Evolutionary conservation across 2,113 vertebrate species (phyloP).

Genomic region (Felis chaus): DNA sequence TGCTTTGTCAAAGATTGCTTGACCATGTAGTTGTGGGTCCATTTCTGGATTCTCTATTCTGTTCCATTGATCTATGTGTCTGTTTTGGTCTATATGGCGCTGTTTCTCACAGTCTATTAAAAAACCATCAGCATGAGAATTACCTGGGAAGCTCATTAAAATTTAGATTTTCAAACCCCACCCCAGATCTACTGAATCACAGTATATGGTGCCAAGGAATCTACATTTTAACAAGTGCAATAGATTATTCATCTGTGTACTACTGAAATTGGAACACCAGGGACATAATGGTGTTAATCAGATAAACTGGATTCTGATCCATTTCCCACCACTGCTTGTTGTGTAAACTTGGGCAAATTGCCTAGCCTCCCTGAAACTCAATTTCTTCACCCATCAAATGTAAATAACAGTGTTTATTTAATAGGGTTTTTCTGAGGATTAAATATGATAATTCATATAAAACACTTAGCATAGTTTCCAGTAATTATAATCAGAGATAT

Average conservation of each 20-base stretch:
- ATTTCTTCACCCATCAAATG: conserved; percentile 9
- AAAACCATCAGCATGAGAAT: neutral
- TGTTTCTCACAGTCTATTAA: neutral
- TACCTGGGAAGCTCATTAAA: conserved; percentile 34
- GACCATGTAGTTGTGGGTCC: too few relatives aligned
- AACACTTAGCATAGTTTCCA: neutral
- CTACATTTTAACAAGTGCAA: conserved; percentile 14
- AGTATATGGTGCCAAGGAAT: neutral
- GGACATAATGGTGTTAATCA: neutral
- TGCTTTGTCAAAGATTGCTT: too few relatives aligned
- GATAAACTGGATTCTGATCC: conserved; percentile 21
- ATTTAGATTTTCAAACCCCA: neutral
- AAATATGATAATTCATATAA: conserved; percentile 39
- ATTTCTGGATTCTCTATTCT: too few relatives aligned
- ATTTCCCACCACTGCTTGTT: neutral
- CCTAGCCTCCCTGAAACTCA: neutral
- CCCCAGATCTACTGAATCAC: neutral
- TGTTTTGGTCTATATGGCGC: neutral
- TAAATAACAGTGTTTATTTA: conserved; percentile 24
- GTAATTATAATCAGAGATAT: conserved; percentile 15
- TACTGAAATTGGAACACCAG: neutral
- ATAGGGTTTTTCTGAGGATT: conserved; percentile 21
- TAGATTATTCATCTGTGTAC: neutral
- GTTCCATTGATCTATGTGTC: too few relatives aligned
- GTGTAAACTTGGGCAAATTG: conserved; percentile 18